Evolutionary conservation across 64 coral and sea anemone species (phyloP), one percentile per base, ranked within the genome.

Genomic region (Stylophora pistillata): DNA sequence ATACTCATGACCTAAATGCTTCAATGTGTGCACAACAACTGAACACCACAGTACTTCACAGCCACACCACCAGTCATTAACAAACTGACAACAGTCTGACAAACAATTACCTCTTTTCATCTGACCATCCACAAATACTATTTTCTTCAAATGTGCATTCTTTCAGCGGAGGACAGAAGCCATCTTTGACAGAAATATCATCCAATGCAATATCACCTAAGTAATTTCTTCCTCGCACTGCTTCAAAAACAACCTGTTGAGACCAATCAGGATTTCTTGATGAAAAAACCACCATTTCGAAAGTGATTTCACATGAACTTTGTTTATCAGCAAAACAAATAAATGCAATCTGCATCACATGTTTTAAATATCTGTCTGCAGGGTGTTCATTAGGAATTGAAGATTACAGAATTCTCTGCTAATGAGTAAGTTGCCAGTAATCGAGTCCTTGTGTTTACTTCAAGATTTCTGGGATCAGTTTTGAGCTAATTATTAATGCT

Each of bases 161-260:
- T 84, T 89, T 90, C 13, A 93, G 91, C 0, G 95, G 91, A 30
- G 91, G 95, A 59, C 95, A 97, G 20, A 83, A 82, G 27, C 82
- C 88, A 52, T 31, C 31, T 41, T 76, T 74, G 13, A 97, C 21
- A 71, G 28, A 26, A 9, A 96, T 74, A 71, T 96, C 94, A 61
- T 96, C 94, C 47, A 96, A 53, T 2, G 94, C 86, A 57, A 96
- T 96, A 30, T 96, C 94, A 15, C 94, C 94, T 32, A 81, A 65
- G 63, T 96, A 96, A 41, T 63, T 80, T 3, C 37, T 86, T 14
- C 94, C 94, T 26, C 86, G 86, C 28, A 96, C 61, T 56, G 86
- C 94, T 60, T 96, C 94, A 47, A 96, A 73, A 26, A 93, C 90
- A 82, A 96, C 62, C 94, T 96, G 55, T 55, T 53, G 52, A 74